Conservation (phyloP, 2,888 invertebrate genomes). For the Cosmorhoe ocellata region DNA sequence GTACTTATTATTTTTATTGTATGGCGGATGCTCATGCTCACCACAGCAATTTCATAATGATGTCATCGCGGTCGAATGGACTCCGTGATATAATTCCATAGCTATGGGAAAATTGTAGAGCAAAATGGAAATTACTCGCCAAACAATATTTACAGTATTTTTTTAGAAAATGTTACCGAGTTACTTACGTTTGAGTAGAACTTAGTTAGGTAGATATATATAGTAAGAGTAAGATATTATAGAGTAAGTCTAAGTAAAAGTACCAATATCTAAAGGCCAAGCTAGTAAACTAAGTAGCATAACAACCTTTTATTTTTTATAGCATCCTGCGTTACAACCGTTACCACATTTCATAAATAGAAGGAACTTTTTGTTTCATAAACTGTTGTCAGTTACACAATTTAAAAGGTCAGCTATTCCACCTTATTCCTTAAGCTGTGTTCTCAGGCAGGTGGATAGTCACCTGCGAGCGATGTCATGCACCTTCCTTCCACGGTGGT, state of each 20-base stretch:
- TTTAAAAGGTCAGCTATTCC: constrained; percentile 47
- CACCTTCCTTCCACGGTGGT: constrained; percentile 67
- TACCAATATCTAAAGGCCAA: no score
- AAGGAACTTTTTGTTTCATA: constrained; percentile 14
- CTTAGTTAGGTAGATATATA: no score
- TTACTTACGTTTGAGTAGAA: no score
- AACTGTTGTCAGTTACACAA: constrained; percentile 32
- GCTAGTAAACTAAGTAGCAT: neutral
- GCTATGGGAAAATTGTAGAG: constrained; percentile 13
- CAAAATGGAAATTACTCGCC: constrained; percentile 10
- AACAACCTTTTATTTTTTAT: constrained; percentile 9
- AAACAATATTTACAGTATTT: no score
- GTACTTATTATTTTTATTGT: constrained; percentile 16
- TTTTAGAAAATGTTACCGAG: no score
- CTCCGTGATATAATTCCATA: neutral
- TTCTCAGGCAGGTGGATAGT: constrained; percentile 44
- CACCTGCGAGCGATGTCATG: constrained; percentile 64
- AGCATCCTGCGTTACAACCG: constrained; percentile 1
- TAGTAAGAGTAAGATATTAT: no score
- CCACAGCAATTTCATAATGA: constrained; percentile 18
- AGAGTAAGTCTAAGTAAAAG: no score
- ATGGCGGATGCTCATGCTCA: no score
- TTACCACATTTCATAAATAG: constrained; percentile 16
- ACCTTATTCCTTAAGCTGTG: constrained; percentile 11
- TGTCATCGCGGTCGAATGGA: constrained; percentile 17